Base-by-base conservation (phyloP, 2,888 invertebrate genomes). In the Anoplius nigerrimus region DNA sequence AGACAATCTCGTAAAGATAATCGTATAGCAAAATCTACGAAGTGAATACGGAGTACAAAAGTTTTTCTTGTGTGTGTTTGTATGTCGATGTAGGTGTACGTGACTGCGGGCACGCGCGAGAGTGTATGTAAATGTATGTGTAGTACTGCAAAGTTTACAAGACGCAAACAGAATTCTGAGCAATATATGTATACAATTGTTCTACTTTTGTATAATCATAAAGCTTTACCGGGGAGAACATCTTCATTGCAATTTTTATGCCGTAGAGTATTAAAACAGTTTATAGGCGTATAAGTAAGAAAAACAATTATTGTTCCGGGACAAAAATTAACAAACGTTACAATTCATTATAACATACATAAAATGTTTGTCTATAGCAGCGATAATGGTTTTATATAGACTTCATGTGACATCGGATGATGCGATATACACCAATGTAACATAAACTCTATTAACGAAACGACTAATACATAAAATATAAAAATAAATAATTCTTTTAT, bases 1-100 rank as follows among this genome's bases (percentile, higher is more conserved):
- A 72, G 76, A 76, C 74, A 59, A 71, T 71, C 69, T 69, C 62
- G 48, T 80, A 73, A 75, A 80, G 75, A 61, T 75, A 72, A 75
- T 80, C 59, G 71, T 79, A 80, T 80, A 80, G 78, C 73, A 77
- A 79, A 78, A 78, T 68, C 80, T 78, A 78, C 77, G 61, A 71
- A 59, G 71, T 71, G 75, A 67, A 71, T 77, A 79, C 62, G 69
- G 67, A 66, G 69, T 79, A 77, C 66, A 79, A 79, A 78, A 80
- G 80, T 73, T 6, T 11, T 34, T 34, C 11, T 34, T 34, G n/a
- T 34, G 3, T 6, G 24, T 24, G 24, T 2, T 2, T 24, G 24
- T 24, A 6, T 24, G 24, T 24, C 24, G 24, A 6, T 4, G 24
- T 24, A 24, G 2, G 24, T 24, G 24, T 24, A 6, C 3, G 3